Evolutionary conservation across 2,888 invertebrate species (phyloP), one percentile per base, ranked within the genome.

Genomic region (Zaprionus lineosus): DNA sequence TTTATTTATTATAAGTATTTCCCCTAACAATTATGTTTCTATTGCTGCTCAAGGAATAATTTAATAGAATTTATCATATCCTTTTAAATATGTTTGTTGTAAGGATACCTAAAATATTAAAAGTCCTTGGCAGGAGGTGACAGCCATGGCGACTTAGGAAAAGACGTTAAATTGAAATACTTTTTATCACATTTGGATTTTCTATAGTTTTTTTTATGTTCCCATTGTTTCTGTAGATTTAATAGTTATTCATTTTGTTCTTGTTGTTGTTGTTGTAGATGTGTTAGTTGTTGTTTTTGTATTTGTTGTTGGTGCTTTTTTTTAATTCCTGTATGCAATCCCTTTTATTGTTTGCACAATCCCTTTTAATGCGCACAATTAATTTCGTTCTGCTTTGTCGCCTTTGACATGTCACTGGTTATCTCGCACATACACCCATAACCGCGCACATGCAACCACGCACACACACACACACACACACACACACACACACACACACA

Each of bases 351-450:
- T 70, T 64, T 53, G 55, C 67, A 50, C 66, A 82, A 82, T 84
- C 78, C 77, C 72, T 65, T 77, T 81, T 81, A 82, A 82, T 82
- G 64, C 82, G 77, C 71, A 64, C 86, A 82, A 82, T 85, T 85
- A 85, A 82, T 85, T 84, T 81, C 68, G 74, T 67, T 74, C 68
- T 82, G 78, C 85, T 83, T 79, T 79, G 83, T 61, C 85, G 85
- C 79, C 74, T 71, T 71, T 78, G 72, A 74, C 58, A 60, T 53
- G 59, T 58, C 50, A 37, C 50, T 48, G 60, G 33, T 53, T 43
- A 50, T 58, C 74, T 34, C 46, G 5, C 12, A 19, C 31, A 26
- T 50, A 40, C 63, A 14, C 11, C 26, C 28, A 18, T 15, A 16
- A 24, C n/a, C 9, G 36, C 11, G 26, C 39, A 12, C 33, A 14